Evolutionary conservation across 2,888 invertebrate genomes (phyloP), one percentile per base, ranked within the genome.

Genomic region (Notodonta ziczac): DNA sequence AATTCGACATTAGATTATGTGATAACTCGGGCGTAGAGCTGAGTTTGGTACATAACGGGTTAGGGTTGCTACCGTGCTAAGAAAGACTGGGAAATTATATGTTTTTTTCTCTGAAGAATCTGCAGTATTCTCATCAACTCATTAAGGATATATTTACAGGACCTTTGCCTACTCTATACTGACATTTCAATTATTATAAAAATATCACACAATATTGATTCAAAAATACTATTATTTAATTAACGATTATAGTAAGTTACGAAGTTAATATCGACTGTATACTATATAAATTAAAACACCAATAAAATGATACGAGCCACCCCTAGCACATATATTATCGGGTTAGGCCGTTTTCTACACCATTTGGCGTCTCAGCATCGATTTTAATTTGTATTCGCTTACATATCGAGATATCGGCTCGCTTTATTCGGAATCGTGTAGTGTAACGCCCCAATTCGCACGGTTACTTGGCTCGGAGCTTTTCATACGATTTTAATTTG

Each of bases 291-390:
- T 53, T 35, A 53, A 57, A 51, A 8, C 8, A n/a, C 51, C 50
- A 40, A 51, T 12, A 14, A 8, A 52, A 51, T 60, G 67, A 9
- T 68, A 64, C 56, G 58, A 60, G 63, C 59, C 73, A 71, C 64
- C 70, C 73, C 75, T 68, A 73, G 62, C 66, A 73, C 70, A 78
- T 83, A 82, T 76, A 80, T 83, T 82, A 78, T 80, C 71, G 76
- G 80, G 76, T 83, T 79, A 69, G 77, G 70, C 79, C 80, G 80
- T 83, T 85, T 86, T 85, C 83, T 79, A 77, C 80, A 63, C 81
- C 84, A 85, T 86, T 86, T 81, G 76, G 60, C 68, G 59, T 61
- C 81, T 79, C 70, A 72, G 70, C 78, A 81, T 83, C 83, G 83
- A 83, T 85, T 84, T 82, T 84, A 85, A 83, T 83, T 74, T 73